These are phyloP conservation scores for Micrastur ruficollis DNA, from an alignment of 2,797 vertebrate species.

Conservation along the genomic window DNA sequence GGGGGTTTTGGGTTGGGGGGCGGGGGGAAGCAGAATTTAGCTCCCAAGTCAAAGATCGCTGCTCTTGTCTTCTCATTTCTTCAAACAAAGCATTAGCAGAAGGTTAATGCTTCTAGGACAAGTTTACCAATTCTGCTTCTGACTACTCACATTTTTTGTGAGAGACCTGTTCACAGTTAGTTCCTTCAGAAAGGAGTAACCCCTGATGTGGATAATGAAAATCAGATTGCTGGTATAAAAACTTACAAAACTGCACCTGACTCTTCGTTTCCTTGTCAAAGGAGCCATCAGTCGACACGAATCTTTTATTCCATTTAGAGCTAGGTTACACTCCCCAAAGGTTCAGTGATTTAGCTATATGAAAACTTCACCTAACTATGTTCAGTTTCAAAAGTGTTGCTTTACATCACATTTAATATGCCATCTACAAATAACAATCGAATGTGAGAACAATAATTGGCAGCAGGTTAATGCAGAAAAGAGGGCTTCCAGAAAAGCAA, in stretches of 20 bases:
- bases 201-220: neutral
- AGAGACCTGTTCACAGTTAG: constrained; percentile 10
- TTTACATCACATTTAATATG: neutral
- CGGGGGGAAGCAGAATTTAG: no score
- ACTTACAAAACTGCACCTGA: neutral
- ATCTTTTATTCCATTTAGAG: neutral
- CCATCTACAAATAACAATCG: neutral
- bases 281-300: neutral
- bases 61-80: neutral
- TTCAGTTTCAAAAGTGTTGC: neutral
- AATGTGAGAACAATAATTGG: neutral
- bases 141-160: neutral
- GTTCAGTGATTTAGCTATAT: neutral
- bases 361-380: neutral
- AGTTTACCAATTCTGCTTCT: neutral
- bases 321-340: neutral
- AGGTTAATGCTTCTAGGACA: neutral
- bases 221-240: constrained; percentile 24
- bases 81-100: neutral
- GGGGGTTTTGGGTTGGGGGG: neutral
- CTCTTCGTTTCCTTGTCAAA: neutral
- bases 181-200: constrained; percentile 17
- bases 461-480: neutral
- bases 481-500: constrained; percentile 27
- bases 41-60: neutral